phyloP scores from a whole-genome alignment of 2,888 invertebrate species.

The Nephrotoma flavescens region DNA sequence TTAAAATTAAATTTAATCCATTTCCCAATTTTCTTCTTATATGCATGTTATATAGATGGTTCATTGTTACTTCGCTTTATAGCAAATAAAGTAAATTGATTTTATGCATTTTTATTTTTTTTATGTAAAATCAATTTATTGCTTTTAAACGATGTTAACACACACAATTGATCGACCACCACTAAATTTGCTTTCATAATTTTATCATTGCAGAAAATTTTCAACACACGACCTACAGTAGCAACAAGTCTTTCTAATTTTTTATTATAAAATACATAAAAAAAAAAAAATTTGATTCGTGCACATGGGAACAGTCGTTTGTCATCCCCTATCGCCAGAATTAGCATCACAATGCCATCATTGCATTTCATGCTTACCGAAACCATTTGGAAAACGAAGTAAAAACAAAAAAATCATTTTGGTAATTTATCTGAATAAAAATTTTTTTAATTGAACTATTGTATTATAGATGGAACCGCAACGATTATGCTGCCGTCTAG shows the following conservation, averaged over 20 bases:
- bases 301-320: not conserved
- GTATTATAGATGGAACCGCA: not conserved
- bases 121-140: too few species aligned
- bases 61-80: not conserved
- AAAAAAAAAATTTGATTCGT: not conserved
- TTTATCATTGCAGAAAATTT: too few species aligned
- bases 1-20: not conserved
- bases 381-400: not conserved
- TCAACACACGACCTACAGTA: too few species aligned
- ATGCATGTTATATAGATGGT: not conserved
- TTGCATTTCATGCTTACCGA: not conserved
- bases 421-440: not conserved
- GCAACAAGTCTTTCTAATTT: too few species aligned
- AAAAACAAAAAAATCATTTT: not conserved
- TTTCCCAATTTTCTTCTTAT: not conserved
- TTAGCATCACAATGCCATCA: slow-evolving; percentile 2
- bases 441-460: not conserved
- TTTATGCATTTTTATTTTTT: too few species aligned
- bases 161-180: too few species aligned
- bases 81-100: not conserved
- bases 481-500: not conserved
- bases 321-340: not conserved
- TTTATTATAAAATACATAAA: too few species aligned
- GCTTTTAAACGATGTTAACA: too few species aligned
- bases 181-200: too few species aligned